These are phyloP conservation scores for Actenoides hombroni DNA, from an alignment of 2,113 vertebrate species.

Conservation along the genomic window DNA sequence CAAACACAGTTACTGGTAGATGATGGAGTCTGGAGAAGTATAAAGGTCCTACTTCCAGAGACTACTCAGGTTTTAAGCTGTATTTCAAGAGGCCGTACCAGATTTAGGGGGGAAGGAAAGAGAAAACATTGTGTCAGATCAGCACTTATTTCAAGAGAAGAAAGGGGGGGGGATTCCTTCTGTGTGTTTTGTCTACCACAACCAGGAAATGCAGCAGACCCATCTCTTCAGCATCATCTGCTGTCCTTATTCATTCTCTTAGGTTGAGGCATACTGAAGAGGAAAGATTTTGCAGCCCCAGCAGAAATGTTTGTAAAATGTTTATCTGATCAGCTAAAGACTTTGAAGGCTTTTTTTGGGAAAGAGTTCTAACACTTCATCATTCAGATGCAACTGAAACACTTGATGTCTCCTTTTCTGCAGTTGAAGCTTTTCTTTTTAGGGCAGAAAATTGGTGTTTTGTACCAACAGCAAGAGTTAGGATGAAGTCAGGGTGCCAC, in stretches of 20 bases:
- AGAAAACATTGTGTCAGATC: background rate
- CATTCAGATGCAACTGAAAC: conserved; percentile 23
- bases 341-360: conserved; percentile 58
- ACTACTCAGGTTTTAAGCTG: background rate
- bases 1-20: background rate
- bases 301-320: conserved; percentile 53
- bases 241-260: conserved; percentile 20
- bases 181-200: background rate
- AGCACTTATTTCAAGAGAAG: background rate
- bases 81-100: background rate
- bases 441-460: background rate
- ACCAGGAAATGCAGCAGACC: conserved; percentile 59
- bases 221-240: conserved; percentile 53
- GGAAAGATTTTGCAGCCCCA: conserved; percentile 50
- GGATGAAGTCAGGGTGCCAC: background rate
- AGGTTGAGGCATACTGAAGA: background rate
- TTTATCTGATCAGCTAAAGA: conserved; percentile 57
- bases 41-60: background rate
- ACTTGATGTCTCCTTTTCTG: background rate
- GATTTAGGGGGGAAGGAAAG: background rate
- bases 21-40: background rate
- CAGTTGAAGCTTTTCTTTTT: background rate
- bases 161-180: background rate
- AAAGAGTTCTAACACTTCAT: conserved; percentile 58
- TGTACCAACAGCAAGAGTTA: background rate